Conservation (phyloP, 2,113 vertebrate genomes). For the Pseudonaja textilis region DNA sequence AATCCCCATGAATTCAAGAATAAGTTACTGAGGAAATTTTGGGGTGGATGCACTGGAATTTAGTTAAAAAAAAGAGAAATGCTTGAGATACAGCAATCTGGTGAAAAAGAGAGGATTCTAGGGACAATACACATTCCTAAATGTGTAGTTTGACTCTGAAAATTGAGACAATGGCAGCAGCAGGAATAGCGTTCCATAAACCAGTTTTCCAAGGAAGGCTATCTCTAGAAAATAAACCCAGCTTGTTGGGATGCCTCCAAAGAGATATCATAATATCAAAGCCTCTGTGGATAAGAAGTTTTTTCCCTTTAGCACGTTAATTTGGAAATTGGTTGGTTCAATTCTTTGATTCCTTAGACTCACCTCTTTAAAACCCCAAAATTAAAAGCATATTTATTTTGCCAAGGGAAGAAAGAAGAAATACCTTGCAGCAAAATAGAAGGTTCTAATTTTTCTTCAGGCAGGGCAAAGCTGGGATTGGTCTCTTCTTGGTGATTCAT, state of each 20-base stretch:
- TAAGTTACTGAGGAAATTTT: background rate
- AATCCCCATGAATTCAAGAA: background rate
- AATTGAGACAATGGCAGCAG: background rate
- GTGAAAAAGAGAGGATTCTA: background rate
- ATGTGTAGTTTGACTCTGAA: background rate
- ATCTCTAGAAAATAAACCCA: background rate
- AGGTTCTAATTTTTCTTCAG: slow-evolving; percentile 77
- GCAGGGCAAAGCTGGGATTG: slow-evolving; percentile 52
- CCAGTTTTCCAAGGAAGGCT: background rate
- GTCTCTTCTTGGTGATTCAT: slow-evolving; percentile 81
- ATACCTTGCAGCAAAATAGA: slow-evolving; percentile 76
- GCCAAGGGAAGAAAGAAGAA: slow-evolving; percentile 20
- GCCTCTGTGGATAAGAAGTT: background rate
- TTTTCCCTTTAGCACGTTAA: background rate
- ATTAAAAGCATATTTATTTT: background rate
- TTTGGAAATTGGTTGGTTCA: background rate
- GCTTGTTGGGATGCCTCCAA: background rate
- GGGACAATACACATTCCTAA: background rate
- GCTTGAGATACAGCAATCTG: background rate
- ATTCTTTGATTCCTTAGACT: background rate
- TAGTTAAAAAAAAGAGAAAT: background rate
- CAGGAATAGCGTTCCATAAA: background rate
- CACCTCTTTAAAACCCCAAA: background rate
- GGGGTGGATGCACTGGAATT: background rate
- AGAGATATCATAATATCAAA: background rate